Base-by-base conservation (phyloP, 2,888 invertebrate species). In the Lumbricus terrestris region DNA sequence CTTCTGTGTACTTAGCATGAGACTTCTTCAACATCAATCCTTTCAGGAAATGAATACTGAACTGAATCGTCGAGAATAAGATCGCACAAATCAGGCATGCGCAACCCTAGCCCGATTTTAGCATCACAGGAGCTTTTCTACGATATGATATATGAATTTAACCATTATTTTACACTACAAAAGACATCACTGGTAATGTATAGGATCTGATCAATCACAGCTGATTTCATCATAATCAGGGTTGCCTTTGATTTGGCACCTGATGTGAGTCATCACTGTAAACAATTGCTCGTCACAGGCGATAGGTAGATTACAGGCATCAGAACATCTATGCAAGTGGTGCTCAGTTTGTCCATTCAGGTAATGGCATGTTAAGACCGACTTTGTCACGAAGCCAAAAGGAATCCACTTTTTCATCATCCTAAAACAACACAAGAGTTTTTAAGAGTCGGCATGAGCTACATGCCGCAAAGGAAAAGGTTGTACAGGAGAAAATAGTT, bases 181-280 rank as follows among this genome's bases (percentile, higher is more conserved):
- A 69, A 4, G 16, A n/a, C 69, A 69, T 69, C n/a, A 69, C 69
- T 69, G 69, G n/a, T 16, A 69, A 69, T 69, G 69, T n/a, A 69
- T n/a, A 69, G n/a, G 69, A 69, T 69, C 69, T 1, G 69, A n/a
- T 47, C 18, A 47, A 47, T 47, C 47, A 40, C 40, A 47, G 47
- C 20, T n/a, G n/a, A 69, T 69, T 69, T n/a, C 29, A 29, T n/a
- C 69, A 69, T n/a, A 69, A 69, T 69, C 69, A 11, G 69, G 69
- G 69, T 69, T 16, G 69, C 69, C n/a, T n/a, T n/a, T 69, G 69
- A 69, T 69, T 69, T 69, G 29, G 29, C 69, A n/a, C 29, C 69
- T 69, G 69, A 69, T 69, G 69, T 69, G 69, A 69, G 69, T 69
- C 69, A n/a, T 69, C 69, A 69, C n/a, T 69, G 69, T n/a, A n/a